phyloP scores from a whole-genome alignment of 2,113 vertebrate genomes.

The Tringa solitaria region DNA sequence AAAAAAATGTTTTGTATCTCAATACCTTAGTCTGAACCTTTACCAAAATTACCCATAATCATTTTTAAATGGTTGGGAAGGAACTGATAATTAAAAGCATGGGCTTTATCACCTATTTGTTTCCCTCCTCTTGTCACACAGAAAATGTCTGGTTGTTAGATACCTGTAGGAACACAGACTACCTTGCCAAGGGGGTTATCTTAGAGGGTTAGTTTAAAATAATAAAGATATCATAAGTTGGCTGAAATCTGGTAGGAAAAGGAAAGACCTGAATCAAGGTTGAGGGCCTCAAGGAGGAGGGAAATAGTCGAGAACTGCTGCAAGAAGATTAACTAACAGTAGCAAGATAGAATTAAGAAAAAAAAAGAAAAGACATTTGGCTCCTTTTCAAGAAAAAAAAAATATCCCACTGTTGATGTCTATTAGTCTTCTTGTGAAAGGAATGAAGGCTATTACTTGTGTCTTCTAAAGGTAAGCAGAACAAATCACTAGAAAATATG shows the following conservation, averaged over 20 bases:
- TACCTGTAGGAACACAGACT: neutral
- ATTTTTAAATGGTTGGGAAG: neutral
- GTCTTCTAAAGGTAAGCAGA: constrained; percentile 34
- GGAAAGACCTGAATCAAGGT: neutral
- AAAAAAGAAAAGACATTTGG: neutral
- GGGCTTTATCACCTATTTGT: neutral
- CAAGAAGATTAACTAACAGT: constrained; percentile 16
- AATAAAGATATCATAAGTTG: neutral
- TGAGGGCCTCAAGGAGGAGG: neutral
- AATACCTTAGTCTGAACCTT: neutral
- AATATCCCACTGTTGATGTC: neutral
- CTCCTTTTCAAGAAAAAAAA: constrained; percentile 17
- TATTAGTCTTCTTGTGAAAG: constrained; percentile 29
- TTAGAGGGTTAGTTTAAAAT: neutral
- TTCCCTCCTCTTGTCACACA: neutral
- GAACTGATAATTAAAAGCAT: neutral
- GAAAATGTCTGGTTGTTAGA: neutral
- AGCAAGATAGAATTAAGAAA: neutral
- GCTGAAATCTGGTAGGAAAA: neutral
- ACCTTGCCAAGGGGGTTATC: neutral
- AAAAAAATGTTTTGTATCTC: neutral
- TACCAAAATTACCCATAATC: neutral
- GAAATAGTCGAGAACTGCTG: neutral
- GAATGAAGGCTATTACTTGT: constrained; percentile 28
- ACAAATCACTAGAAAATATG: constrained; percentile 24